Base-by-base conservation (phyloP, 2,797 vertebrate species). In the Leptodactylus fallax region DNA sequence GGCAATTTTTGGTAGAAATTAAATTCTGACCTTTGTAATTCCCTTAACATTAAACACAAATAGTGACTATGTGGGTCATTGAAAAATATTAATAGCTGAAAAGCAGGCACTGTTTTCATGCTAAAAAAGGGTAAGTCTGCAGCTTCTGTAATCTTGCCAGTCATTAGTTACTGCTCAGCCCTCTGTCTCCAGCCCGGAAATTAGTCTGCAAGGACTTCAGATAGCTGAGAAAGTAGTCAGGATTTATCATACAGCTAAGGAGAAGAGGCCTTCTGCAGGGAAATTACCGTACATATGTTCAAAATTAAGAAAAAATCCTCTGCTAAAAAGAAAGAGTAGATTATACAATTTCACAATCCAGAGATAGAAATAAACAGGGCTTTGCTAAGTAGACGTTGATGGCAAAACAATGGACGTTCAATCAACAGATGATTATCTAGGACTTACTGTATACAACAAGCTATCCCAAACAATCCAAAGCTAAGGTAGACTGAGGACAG, bases 141-240 rank as follows among this genome's bases (percentile, higher is more conserved):
- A 92, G 93, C 91, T 85, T 90, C 87, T 86, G 81, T 88, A 92
- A 93, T 92, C 91, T 90, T 88, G 91, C 86, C 92, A 92, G 91
- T 91, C 91, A 92, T 88, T 92, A 92, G 91, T 90, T 90, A 89
- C 77, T 91, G 90, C 36, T 90, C 91, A 91, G 89, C 87, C 90
- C 92, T 74, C 91, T 89, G 91, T 91, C 92, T 94, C 91, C 92
- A 93, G 88, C 51, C 92, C 58, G 27, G 93, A 95, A 94, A 94
- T 92, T 87, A 92, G 90, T 91, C 92, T 93, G 90, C 90, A 90
- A 88, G 16, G 89, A 93, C 90, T 78, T 82, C 90, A 90, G 91
- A 93, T 79, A 94, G 89, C 86, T 90, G 90, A 90, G 93, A 87
- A 93, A 92, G 79, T 90, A 92, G 91, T 85, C 90, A 90, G 13